These are phyloP conservation scores for Aleiodes sp. DNA, from an alignment of 1,140 invertebrate species.

Conservation along the genomic window DNA sequence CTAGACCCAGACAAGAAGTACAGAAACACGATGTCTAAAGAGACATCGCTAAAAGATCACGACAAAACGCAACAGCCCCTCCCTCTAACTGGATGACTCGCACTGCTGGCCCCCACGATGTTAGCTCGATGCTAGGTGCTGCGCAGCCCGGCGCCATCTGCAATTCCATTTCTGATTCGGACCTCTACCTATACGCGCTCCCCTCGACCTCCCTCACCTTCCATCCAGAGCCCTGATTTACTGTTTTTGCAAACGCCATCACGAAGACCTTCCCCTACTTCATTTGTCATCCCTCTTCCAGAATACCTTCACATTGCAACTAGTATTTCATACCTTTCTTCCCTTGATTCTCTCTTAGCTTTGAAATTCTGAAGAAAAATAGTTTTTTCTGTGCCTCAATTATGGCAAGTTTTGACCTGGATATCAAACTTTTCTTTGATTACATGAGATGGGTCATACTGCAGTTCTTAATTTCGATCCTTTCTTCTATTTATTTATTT, in stretches of 20 bases:
- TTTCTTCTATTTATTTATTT: no score
- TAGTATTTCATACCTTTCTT: background rate
- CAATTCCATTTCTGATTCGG: conserved; percentile 52
- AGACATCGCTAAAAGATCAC: background rate
- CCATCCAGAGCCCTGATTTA: background rate
- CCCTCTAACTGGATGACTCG: conserved; percentile 46
- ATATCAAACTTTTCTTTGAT: no score
- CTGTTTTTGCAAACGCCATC: background rate
- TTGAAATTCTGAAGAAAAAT: no score
- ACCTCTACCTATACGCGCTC: conserved; percentile 34
- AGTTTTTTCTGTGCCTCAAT: background rate
- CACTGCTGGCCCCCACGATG: conserved; percentile 40
- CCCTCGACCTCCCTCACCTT: conserved; percentile 28
- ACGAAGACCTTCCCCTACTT: conserved; percentile 35
- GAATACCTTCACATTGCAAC: conserved; percentile 9
- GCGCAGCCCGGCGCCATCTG: conserved; percentile 54
- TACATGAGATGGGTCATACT: no score
- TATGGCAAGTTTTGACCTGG: no score
- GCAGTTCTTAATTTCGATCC: no score
- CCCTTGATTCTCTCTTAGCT: background rate
- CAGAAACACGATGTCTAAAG: background rate
- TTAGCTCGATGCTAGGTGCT: conserved; percentile 18
- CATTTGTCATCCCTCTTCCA: conserved; percentile 34
- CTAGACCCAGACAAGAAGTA: no score
- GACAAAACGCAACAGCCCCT: conserved; percentile 40